These are phyloP conservation scores for Strigamia transsilvanica DNA, from an alignment of 2,888 invertebrate genomes.

Conservation along the genomic window DNA sequence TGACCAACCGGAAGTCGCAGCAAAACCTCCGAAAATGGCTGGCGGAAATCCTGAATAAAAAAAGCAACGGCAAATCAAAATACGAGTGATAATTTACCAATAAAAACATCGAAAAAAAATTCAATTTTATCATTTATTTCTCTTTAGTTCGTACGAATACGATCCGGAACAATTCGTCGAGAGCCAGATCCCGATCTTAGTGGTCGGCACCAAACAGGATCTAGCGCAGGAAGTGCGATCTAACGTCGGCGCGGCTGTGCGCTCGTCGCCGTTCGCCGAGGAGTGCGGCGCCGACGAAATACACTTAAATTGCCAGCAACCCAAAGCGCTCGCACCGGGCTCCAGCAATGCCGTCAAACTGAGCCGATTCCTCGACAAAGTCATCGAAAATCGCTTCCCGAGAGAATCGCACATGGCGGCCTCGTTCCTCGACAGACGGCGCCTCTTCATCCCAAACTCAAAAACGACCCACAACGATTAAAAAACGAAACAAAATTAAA, in stretches of 20 bases:
- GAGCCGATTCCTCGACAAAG: slow-evolving; percentile 92
- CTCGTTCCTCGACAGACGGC: slow-evolving; percentile 35
- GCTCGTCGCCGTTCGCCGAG: slow-evolving; percentile 77
- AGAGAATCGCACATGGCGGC: slow-evolving; percentile 7
- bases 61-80: slow-evolving; percentile 56
- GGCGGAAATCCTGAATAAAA: slow-evolving; percentile 84
- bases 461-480: slow-evolving; percentile 14
- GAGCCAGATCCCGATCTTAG: slow-evolving; percentile 85
- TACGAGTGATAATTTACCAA: neutral
- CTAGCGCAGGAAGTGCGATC: slow-evolving; percentile 79
- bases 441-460: neutral
- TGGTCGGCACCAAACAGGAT: slow-evolving; percentile 93
- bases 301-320: slow-evolving; percentile 74
- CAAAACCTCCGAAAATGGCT: slow-evolving; percentile 93
- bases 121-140: neutral
- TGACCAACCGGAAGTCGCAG: slow-evolving; percentile 95
- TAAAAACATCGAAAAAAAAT: neutral
- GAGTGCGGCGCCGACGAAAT: slow-evolving; percentile 95
- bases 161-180: slow-evolving; percentile 66
- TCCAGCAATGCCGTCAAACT: slow-evolving; percentile 93
- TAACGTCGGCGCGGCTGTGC: slow-evolving; percentile 58
- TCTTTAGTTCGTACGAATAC: slow-evolving; percentile 59
- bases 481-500: neutral
- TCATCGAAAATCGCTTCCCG: slow-evolving; percentile 60
- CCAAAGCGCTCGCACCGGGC: slow-evolving; percentile 88